phyloP scores from a whole-genome alignment of 2,797 vertebrate genomes.

The Pterois miles region DNA sequence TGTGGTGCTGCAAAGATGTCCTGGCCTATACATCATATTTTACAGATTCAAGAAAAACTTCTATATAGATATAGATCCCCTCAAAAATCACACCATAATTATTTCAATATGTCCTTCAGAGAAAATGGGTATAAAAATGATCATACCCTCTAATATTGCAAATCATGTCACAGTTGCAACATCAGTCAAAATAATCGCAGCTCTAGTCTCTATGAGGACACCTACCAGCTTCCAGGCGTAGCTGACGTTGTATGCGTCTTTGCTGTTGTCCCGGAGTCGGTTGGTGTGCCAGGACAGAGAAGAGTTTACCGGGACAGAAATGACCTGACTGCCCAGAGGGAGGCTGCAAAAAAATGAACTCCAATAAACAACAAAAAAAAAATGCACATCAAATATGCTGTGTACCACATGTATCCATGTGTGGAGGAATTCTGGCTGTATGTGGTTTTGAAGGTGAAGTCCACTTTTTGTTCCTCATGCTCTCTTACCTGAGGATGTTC shows the following conservation, averaged over 20 bases:
- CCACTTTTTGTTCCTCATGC: background rate
- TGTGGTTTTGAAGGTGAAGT: background rate
- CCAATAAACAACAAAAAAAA: slow-evolving; percentile 8
- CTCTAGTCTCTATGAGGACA: background rate
- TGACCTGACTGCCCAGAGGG: slow-evolving; percentile 96
- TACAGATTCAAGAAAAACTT: no score
- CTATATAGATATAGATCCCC: no score
- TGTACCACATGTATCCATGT: accelerated
- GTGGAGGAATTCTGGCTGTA: background rate
- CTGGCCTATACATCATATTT: no score
- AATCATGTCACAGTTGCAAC: no score
- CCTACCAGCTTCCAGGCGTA: slow-evolving; percentile 99
- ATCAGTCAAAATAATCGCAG: no score
- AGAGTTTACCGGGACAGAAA: slow-evolving; percentile 94
- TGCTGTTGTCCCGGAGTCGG: slow-evolving; percentile 90
- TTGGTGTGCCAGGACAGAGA: slow-evolving; percentile 98
- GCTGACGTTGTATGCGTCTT: slow-evolving; percentile 96
- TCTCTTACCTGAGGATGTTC: slow-evolving; percentile 93
- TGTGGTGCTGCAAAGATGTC: no score
- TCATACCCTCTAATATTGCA: no score
- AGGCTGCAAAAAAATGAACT: slow-evolving; percentile 83
- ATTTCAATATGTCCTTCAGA: no score
- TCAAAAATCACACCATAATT: no score
- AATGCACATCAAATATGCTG: background rate
- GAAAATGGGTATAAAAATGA: no score